Conservation (phyloP, 1,140 invertebrate genomes). For the Rhagoletis zephyria region DNA sequence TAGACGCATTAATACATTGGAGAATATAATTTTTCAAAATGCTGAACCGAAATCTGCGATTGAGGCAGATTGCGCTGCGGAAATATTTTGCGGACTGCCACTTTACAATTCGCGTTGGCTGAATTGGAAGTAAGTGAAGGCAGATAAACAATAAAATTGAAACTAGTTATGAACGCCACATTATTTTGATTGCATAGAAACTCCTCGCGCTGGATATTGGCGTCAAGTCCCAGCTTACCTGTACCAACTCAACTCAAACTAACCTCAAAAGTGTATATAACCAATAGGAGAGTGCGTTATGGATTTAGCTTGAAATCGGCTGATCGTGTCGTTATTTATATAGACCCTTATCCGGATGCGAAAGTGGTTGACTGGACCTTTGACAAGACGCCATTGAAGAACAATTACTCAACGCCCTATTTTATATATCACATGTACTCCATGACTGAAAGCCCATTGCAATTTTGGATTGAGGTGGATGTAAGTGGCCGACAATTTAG, state of each 20-base stretch:
- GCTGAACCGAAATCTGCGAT: conserved; percentile 62
- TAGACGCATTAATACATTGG: conserved; percentile 60
- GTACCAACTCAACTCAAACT: conserved; percentile 61
- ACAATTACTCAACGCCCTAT: conserved; percentile 62
- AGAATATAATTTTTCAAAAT: conserved; percentile 63
- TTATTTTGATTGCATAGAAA: conserved; percentile 60
- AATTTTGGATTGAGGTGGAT: conserved; percentile 69
- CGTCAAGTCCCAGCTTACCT: conserved; percentile 58
- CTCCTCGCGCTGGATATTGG: conserved; percentile 64
- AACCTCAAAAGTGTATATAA: conserved; percentile 52
- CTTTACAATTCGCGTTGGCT: conserved; percentile 68
- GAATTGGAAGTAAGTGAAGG: conserved; percentile 65
- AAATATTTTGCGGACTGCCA: conserved; percentile 72
- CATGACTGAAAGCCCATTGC: conserved; percentile 59
- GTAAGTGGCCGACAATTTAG: neutral
- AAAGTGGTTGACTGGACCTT: conserved; percentile 79
- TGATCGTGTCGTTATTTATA: conserved; percentile 81
- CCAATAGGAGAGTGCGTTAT: conserved; percentile 59
- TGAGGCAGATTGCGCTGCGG: conserved; percentile 60
- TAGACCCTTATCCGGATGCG: conserved; percentile 77
- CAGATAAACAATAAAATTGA: neutral
- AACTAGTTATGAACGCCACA: neutral
- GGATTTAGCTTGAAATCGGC: conserved; percentile 75
- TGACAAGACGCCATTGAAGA: conserved; percentile 61
- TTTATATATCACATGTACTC: conserved; percentile 65